Conservation (phyloP, 2,888 invertebrate species). For the Portevinia maculata region DNA sequence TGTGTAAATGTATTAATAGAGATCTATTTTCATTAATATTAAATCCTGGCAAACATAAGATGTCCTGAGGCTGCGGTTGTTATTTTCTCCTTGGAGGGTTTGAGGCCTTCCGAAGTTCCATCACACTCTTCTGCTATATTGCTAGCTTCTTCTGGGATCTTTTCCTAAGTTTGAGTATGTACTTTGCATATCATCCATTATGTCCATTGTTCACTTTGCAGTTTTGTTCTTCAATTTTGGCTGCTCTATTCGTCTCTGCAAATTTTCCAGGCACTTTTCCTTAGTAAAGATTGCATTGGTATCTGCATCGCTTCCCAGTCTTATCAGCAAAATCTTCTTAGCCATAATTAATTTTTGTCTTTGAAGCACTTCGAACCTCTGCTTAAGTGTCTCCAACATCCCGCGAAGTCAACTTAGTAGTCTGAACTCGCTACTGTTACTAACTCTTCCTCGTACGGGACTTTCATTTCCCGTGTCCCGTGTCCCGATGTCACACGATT, state of each 20-base stretch:
- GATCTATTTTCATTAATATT: too few relatives aligned
- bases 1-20: too few relatives aligned
- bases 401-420: not conserved
- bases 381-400: not conserved
- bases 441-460: not conserved
- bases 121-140: too few relatives aligned
- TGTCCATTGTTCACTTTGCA: too few relatives aligned
- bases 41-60: too few relatives aligned
- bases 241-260: not conserved
- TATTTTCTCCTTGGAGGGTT: too few relatives aligned
- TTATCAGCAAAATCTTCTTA: not conserved
- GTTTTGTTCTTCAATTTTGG: not conserved
- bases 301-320: constrained; percentile 1
- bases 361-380: not conserved
- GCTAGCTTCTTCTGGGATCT: too few relatives aligned
- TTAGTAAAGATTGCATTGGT: not conserved
- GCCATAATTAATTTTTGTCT: too few relatives aligned
- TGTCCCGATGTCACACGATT: not conserved
- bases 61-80: too few relatives aligned
- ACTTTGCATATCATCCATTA: too few relatives aligned
- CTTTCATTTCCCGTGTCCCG: not conserved
- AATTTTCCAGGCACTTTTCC: not conserved
- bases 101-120: too few relatives aligned
- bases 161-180: too few relatives aligned
- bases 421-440: not conserved